These are phyloP conservation scores for Zygaena filipendulae DNA, from an alignment of 2,888 invertebrate genomes.

Conservation along the genomic window DNA sequence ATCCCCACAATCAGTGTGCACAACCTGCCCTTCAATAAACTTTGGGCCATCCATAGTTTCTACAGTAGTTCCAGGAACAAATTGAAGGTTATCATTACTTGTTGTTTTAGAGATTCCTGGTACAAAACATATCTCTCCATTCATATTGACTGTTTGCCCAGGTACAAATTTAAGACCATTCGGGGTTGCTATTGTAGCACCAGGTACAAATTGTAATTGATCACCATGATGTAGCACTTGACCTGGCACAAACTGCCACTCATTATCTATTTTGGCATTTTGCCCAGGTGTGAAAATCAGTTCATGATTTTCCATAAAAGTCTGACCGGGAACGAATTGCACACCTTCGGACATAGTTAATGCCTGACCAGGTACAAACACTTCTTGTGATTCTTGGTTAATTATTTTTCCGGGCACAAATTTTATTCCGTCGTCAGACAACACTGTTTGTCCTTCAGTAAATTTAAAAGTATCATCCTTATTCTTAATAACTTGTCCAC, in stretches of 20 bases:
- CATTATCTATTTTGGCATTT: conserved; percentile 59
- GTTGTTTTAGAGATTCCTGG: conserved; percentile 67
- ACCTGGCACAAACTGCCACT: conserved; percentile 75
- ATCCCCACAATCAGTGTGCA: conserved; percentile 67
- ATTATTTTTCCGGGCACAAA: conserved; percentile 71
- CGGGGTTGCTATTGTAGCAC: conserved; percentile 71
- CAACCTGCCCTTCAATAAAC: conserved; percentile 74
- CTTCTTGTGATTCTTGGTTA: conserved; percentile 49
- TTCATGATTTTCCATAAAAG: conserved; percentile 54
- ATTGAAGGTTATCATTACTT: conserved; percentile 47
- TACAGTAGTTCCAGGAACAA: conserved; percentile 71
- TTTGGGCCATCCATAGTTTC: conserved; percentile 72
- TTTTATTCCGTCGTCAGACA: conserved; percentile 70
- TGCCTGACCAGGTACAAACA: conserved; percentile 73
- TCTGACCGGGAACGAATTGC: conserved; percentile 74
- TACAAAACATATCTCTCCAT: conserved; percentile 67
- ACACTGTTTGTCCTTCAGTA: conserved; percentile 71
- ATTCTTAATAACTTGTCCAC: conserved; percentile 71
- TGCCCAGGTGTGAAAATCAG: conserved; percentile 73
- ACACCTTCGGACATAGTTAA: conserved; percentile 69
- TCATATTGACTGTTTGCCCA: conserved; percentile 67
- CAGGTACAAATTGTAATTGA: conserved; percentile 70
- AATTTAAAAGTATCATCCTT: conserved; percentile 67
- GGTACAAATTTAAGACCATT: conserved; percentile 74
- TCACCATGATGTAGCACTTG: conserved; percentile 69